Percentiles rank a stretch among this genome's conserved stretches.
Evolutionary conservation across 2,113 vertebrate genomes (phyloP).

Genomic region (mouse (Mus musculus)): DNA sequence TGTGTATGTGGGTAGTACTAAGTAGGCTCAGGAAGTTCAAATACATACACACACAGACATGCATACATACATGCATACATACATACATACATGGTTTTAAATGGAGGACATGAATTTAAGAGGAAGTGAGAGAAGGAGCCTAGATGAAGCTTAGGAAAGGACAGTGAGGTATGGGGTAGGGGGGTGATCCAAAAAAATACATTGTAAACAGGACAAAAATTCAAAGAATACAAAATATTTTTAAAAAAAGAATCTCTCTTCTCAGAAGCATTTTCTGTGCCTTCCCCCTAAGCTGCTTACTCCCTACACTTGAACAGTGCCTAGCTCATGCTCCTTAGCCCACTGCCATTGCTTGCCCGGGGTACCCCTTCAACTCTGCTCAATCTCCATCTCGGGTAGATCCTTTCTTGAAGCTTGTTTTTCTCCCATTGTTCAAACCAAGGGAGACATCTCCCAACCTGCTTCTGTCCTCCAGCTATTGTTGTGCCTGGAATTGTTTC

Average conservation of each 20-base stretch:
- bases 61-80: not conserved
- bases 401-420: not conserved
- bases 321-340: not conserved
- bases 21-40: not conserved
- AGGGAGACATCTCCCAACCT: not conserved
- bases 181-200: not conserved
- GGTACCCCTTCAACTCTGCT: not conserved
- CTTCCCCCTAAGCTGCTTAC: not conserved
- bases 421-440: not conserved
- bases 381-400: not conserved
- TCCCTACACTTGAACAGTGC: not conserved
- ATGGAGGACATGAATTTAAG: not conserved
- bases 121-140: not conserved
- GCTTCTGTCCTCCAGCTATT: not conserved
- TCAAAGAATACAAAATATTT: not conserved
- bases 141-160: too few species aligned
- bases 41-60: not conserved
- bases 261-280: not conserved
- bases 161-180: too few species aligned
- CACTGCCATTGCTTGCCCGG: not conserved
- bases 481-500: not conserved
- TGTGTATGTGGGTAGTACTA: not conserved
- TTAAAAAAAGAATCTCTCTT: not conserved
- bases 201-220: not conserved
- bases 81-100: not conserved